Evolutionary conservation across 1,140 invertebrate genomes (phyloP).

Genomic region (Platyura marginata): DNA sequence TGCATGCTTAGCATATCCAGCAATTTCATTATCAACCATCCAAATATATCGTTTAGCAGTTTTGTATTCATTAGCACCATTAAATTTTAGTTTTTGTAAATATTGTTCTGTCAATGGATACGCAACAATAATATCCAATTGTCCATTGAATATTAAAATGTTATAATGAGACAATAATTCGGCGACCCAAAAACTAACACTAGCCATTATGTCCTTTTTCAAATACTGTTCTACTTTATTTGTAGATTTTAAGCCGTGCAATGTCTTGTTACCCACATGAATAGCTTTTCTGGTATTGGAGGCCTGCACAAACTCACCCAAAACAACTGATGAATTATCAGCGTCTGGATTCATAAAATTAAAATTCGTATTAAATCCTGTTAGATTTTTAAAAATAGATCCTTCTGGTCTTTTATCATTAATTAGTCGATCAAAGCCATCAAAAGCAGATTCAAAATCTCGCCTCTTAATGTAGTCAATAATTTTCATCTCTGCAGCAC

Average conservation of each 20-base stretch:
- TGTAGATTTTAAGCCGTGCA: slow-evolving; percentile 31
- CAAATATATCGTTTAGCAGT: slow-evolving; percentile 43
- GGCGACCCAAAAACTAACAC: slow-evolving; percentile 52
- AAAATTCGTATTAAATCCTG: slow-evolving; percentile 59
- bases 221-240: slow-evolving; percentile 46
- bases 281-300: slow-evolving; percentile 44
- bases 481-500: slow-evolving; percentile 34
- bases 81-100: slow-evolving; percentile 46
- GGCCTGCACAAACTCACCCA: slow-evolving; percentile 34
- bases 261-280: slow-evolving; percentile 64
- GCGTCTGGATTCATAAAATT: slow-evolving; percentile 47
- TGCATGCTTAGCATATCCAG: slow-evolving; percentile 56
- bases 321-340: slow-evolving; percentile 17
- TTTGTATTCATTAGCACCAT: slow-evolving; percentile 40
- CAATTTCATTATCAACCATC: slow-evolving; percentile 46
- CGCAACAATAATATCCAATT: slow-evolving; percentile 69
- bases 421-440: slow-evolving; percentile 50
- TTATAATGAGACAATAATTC: slow-evolving; percentile 47
- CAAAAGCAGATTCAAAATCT: slow-evolving; percentile 42
- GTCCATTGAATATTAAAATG: slow-evolving; percentile 61
- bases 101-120: slow-evolving; percentile 60
- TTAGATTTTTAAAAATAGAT: slow-evolving; percentile 57
- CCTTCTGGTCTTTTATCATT: slow-evolving; percentile 42
- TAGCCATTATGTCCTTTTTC: slow-evolving; percentile 64
- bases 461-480: slow-evolving; percentile 35